phyloP scores from a whole-genome alignment of 2,797 vertebrate species.

The Oreortyx pictus region DNA sequence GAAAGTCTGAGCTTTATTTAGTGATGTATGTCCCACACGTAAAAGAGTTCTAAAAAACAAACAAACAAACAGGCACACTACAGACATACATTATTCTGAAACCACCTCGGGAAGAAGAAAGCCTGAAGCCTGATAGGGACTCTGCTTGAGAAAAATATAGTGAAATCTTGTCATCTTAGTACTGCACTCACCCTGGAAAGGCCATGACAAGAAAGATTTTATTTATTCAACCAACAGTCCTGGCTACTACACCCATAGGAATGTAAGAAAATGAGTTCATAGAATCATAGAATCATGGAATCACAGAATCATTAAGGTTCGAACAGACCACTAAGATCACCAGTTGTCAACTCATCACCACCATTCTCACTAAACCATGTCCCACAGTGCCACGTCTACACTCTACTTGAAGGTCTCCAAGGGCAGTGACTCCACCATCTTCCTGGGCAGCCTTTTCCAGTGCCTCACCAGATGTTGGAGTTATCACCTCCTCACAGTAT shows the following conservation, averaged over 20 bases:
- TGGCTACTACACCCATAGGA: background rate
- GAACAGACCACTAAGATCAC: too few relatives aligned
- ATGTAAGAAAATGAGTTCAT: background rate
- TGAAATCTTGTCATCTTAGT: background rate
- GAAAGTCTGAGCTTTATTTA: constrained; percentile 4
- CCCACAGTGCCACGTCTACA: too few relatives aligned
- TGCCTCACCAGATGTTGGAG: too few relatives aligned
- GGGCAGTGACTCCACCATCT: too few relatives aligned
- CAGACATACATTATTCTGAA: background rate
- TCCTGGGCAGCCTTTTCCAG: too few relatives aligned
- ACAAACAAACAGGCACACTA: background rate
- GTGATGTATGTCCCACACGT: background rate
- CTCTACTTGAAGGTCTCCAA: too few relatives aligned
- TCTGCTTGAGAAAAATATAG: background rate
- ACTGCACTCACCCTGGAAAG: rapidly evolving
- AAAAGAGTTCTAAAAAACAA: background rate
- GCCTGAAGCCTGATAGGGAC: background rate
- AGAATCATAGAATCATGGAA: too few relatives aligned
- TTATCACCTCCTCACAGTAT: background rate
- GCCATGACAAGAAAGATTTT: background rate
- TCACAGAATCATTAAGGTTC: too few relatives aligned
- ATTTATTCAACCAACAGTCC: background rate
- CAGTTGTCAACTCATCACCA: too few relatives aligned
- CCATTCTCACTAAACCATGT: too few relatives aligned
- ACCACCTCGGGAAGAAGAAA: background rate